Conservation (phyloP, 2,797 vertebrate genomes). For the Pogonophryne albipinna region DNA sequence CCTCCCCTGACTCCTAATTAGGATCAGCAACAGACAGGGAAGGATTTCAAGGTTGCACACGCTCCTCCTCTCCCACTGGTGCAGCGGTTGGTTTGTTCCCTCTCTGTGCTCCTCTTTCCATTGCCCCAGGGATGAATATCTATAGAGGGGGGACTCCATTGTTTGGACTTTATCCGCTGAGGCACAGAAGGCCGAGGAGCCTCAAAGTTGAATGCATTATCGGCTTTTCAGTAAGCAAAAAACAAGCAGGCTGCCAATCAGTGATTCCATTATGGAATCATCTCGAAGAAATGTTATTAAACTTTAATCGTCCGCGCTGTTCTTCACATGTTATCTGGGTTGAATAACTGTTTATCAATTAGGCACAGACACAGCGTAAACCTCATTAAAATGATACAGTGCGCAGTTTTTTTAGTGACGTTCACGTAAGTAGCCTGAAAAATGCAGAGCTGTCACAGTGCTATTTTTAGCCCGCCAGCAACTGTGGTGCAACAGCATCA, state of each 20-base stretch:
- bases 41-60: conserved; percentile 57
- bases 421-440: conserved; percentile 48
- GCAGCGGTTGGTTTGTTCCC: conserved; percentile 39
- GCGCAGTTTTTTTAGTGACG: conserved; percentile 3
- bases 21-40: conserved; percentile 42
- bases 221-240: conserved; percentile 41
- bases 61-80: conserved; percentile 38
- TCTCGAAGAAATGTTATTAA: conserved; percentile 51
- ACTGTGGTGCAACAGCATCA: conserved; percentile 23
- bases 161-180: conserved; percentile 64
- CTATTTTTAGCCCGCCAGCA: conserved; percentile 58
- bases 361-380: not conserved
- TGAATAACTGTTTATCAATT: conserved; percentile 21
- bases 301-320: conserved; percentile 49
- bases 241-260: conserved; percentile 34
- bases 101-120: conserved; percentile 39
- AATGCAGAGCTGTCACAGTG: conserved; percentile 21
- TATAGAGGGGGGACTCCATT: conserved; percentile 50
- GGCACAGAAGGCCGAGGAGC: conserved; percentile 56
- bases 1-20: conserved; percentile 76
- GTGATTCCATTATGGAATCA: conserved; percentile 28
- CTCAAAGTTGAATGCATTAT: conserved; percentile 72
- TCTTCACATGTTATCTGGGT: conserved; percentile 14
- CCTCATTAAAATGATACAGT: conserved; percentile 13
- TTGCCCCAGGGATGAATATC: conserved; percentile 72